phyloP scores from a whole-genome alignment of 2,888 invertebrate species.

The Cephus pulcher region DNA sequence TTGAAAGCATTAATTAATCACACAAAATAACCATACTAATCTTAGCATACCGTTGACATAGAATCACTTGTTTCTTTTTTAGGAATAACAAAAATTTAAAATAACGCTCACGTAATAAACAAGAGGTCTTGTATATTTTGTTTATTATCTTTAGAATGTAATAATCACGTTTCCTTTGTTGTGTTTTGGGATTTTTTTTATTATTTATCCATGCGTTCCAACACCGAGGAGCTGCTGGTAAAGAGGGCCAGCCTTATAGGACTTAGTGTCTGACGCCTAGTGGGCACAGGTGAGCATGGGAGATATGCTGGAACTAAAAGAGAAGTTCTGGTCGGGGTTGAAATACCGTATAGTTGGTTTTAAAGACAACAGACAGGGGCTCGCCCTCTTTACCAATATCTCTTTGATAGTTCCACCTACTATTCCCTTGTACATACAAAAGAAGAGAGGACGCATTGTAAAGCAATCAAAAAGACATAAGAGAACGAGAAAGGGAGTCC shows the following conservation, averaged over 20 bases:
- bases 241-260: too few species aligned
- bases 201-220: background rate
- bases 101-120: background rate
- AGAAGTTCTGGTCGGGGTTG: too few species aligned
- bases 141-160: background rate
- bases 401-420: background rate
- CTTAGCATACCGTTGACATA: background rate
- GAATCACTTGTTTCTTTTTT: background rate
- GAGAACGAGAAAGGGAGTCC: background rate
- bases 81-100: background rate
- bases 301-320: too few species aligned
- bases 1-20: constrained; percentile 15
- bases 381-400: too few species aligned
- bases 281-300: too few species aligned
- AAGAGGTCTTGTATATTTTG: background rate
- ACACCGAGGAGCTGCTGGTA: too few species aligned
- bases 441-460: background rate
- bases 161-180: background rate
- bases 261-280: too few species aligned
- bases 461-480: background rate
- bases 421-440: background rate
- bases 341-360: too few species aligned
- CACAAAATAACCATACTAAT: background rate
- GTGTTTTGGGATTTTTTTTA: background rate
- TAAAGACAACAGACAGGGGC: too few species aligned